phyloP scores from a whole-genome alignment of 2,888 invertebrate species.

The Megalurothrips usitatus region DNA sequence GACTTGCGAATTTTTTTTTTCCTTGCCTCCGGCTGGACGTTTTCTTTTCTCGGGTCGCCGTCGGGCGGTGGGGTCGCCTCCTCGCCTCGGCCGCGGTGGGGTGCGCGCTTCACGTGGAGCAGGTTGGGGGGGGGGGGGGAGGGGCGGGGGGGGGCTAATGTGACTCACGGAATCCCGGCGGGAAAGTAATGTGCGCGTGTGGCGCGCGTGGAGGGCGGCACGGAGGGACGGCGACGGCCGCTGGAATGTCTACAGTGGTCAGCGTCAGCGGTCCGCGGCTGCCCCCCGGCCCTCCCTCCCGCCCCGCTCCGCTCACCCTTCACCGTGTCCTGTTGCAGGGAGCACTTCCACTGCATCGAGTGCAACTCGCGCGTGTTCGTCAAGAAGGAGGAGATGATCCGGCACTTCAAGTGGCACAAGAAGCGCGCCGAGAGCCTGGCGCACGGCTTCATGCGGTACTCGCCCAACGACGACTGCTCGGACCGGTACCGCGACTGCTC shows the following conservation, averaged over 20 bases:
- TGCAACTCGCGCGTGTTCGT: conserved; percentile 83
- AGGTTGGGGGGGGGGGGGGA: too few relatives aligned
- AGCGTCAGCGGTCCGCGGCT: too few relatives aligned
- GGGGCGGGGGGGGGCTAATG: too few relatives aligned
- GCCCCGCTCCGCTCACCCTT: conserved; percentile 18
- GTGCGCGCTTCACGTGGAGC: too few relatives aligned
- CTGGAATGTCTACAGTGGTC: neutral
- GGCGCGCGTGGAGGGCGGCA: neutral
- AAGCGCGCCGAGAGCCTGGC: conserved; percentile 94
- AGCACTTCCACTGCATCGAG: conserved; percentile 90
- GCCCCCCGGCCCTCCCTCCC: neutral
- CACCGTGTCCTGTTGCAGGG: conserved; percentile 51
- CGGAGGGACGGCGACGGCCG: neutral
- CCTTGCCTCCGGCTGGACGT: neutral
- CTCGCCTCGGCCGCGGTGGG: too few relatives aligned
- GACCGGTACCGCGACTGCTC: conserved; percentile 75
- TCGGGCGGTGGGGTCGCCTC: neutral
- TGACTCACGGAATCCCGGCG: too few relatives aligned
- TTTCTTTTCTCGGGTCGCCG: neutral
- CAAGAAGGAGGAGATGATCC: conserved; percentile 97
- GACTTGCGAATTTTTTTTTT: neutral
- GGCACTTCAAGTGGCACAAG: conserved; percentile 99
- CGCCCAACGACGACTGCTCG: conserved; percentile 90
- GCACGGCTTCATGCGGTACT: conserved; percentile 92
- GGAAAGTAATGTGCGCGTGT: neutral